Conservation (phyloP, 2,113 vertebrate genomes). For the Neolamprologus sp. region DNA sequence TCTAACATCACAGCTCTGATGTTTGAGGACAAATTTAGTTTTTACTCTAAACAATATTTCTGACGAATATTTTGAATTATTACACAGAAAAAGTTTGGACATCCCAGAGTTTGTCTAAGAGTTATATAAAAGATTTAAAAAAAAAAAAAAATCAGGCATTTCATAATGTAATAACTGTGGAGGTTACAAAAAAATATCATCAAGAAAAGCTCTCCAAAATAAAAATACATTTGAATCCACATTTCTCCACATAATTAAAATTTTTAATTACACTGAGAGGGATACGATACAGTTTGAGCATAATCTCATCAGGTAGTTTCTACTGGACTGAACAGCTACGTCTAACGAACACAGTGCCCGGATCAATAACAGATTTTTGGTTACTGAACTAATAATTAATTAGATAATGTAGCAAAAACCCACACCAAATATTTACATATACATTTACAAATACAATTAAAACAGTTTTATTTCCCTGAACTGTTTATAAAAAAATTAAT, state of each 20-base stretch:
- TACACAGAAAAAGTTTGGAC: fast-evolving
- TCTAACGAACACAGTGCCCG: background rate
- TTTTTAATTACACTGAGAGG: fast-evolving
- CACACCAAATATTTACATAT: background rate
- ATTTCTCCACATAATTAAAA: fast-evolving
- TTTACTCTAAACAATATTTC: background rate
- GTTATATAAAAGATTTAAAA: fast-evolving
- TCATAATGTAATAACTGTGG: background rate
- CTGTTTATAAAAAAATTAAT: background rate
- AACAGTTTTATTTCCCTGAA: fast-evolving
- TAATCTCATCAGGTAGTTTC: background rate
- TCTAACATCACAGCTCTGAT: background rate
- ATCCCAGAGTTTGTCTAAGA: fast-evolving
- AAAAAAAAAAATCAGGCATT: background rate
- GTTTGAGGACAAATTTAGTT: fast-evolving
- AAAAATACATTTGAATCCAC: background rate
- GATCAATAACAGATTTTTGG: fast-evolving
- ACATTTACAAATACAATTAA: background rate
- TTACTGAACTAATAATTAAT: background rate
- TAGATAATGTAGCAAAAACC: background rate
- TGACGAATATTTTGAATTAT: too few species aligned
- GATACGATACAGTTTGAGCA: fast-evolving
- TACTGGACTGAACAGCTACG: background rate
- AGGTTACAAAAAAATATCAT: background rate
- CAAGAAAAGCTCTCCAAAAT: background rate